These are phyloP conservation scores for Perca flavescens DNA, from an alignment of 2,113 vertebrate genomes.

Conservation along the genomic window DNA sequence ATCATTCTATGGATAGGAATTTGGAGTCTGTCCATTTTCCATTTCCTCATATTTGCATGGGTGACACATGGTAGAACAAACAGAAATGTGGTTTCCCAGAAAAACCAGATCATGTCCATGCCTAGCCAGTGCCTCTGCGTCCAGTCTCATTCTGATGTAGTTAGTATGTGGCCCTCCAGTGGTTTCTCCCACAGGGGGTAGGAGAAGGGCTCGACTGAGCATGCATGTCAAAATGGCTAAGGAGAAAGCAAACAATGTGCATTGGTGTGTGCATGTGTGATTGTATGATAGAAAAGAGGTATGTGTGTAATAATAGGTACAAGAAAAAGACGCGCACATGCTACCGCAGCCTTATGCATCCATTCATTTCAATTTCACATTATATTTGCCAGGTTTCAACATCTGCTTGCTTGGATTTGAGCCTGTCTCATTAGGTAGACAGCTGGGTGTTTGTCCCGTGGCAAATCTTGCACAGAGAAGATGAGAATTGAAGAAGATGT, in stretches of 20 bases:
- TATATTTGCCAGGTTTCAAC: neutral
- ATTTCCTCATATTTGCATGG: conserved; percentile 26
- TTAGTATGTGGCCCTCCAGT: conserved; percentile 46
- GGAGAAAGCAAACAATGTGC: conserved; percentile 49
- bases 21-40: neutral
- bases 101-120: conserved; percentile 32
- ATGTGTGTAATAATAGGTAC: neutral
- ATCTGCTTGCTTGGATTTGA: conserved; percentile 25
- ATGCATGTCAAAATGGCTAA: conserved; percentile 34
- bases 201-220: conserved; percentile 22
- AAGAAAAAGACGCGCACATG: neutral
- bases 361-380: conserved; percentile 22
- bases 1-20: neutral
- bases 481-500: too few relatives aligned
- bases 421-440: neutral
- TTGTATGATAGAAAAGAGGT: neutral
- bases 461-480: neutral
- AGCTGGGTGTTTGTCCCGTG: conserved; percentile 21
- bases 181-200: neutral
- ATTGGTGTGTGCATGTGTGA: neutral
- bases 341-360: neutral
- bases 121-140: conserved; percentile 18
- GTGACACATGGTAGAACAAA: conserved; percentile 19
- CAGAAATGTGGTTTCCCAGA: conserved; percentile 12
- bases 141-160: conserved; percentile 31